Evolutionary conservation across 2,113 vertebrate genomes (phyloP).

Genomic region (Atractosteus spatula): DNA sequence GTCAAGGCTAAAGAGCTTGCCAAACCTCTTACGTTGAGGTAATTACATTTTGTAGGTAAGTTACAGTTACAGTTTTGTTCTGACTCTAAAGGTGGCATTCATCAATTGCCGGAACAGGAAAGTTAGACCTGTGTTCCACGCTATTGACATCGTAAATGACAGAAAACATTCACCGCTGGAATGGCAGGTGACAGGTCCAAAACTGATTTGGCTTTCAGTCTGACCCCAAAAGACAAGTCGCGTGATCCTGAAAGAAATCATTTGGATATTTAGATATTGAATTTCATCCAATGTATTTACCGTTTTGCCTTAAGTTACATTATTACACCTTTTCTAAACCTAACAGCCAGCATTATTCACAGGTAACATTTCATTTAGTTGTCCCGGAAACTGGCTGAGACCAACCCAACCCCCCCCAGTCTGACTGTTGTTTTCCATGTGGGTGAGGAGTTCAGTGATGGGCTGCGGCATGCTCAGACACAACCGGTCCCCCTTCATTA

Average conservation of each 20-base stretch:
- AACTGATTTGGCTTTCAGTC: conserved; percentile 31
- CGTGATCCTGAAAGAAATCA: conserved; percentile 50
- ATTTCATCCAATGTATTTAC: conserved; percentile 59
- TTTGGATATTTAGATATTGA: conserved; percentile 41
- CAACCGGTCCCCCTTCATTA: conserved; percentile 30
- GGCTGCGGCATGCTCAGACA: conserved; percentile 45
- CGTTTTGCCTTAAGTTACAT: conserved; percentile 51
- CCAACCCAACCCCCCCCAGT: conserved; percentile 23
- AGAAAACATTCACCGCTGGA: neutral
- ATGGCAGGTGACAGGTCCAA: neutral
- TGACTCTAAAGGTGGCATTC: neutral
- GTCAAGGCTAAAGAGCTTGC: too few relatives aligned
- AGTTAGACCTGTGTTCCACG: neutral
- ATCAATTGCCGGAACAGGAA: neutral
- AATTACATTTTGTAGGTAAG: too few relatives aligned
- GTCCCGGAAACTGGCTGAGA: conserved; percentile 58
- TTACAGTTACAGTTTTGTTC: neutral
- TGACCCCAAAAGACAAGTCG: conserved; percentile 50
- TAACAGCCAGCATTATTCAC: conserved; percentile 57
- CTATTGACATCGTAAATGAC: neutral
- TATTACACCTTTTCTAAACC: conserved; percentile 54
- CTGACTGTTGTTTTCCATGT: neutral
- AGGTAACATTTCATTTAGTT: conserved; percentile 58
- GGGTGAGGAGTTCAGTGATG: conserved; percentile 34
- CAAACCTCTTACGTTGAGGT: too few relatives aligned